Evolutionary conservation across 1,140 invertebrate genomes (phyloP), one percentile per base, ranked within the genome.

Genomic region (Drosophila guanche): DNA sequence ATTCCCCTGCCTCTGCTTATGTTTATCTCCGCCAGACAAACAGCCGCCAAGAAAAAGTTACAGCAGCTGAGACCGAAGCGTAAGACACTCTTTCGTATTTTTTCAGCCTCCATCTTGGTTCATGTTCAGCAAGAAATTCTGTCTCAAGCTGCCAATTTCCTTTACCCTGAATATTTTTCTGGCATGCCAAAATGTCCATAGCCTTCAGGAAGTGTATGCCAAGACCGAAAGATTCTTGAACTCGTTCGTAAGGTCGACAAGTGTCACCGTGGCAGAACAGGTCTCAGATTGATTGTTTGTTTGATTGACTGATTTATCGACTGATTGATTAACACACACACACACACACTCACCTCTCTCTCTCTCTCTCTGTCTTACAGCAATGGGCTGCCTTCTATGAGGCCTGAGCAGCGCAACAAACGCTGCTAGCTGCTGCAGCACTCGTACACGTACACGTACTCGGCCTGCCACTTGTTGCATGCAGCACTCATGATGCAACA

Each of bases 381-480:
- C 53, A 56, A 85, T 79, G 79, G 56, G 59, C 56, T 62, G 68
- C 66, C 62, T 61, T 72, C 76, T 43, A 79, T 84, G 76, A 79
- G 75, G 79, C 58, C 29, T 33, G 29, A 66, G 67, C 79, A 70
- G 74, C 59, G 27, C 41, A 46, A 7, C 14, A 42, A 5, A 48
- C 43, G 61, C 71, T 60, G 72, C 60, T 56, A 53, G 76, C 62
- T 79, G 67, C 53, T 55, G 76, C 48, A n/a, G n/a, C 45, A 79
- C 80, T 12, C 33, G 33, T 37, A 37, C 12, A 20, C 16, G 16
- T 20, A 20, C 16, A 20, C 16, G 16, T 20, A 20, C 16, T 20
- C 16, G 80, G 43, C 63, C 67, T 71, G 76, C 72, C 80, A 85
- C 80, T 85, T 85, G 80, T 85, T 85, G 80, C 80, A 84, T 60